These are phyloP conservation scores for Bufotes viridis DNA, from an alignment of 2,797 vertebrate species.

Conservation along the genomic window DNA sequence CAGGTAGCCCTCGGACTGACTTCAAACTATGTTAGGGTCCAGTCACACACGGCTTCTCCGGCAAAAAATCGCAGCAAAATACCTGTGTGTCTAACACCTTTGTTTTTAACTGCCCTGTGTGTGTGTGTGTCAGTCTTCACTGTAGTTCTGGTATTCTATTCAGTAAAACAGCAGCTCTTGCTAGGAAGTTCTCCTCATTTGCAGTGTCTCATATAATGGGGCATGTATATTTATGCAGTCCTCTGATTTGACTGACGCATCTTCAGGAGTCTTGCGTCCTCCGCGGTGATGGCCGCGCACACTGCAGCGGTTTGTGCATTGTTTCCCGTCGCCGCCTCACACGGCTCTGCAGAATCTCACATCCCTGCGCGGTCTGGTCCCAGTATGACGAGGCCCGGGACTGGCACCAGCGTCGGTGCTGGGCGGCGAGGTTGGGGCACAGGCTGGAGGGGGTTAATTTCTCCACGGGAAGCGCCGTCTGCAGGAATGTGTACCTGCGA, in stretches of 20 bases:
- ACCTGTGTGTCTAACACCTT: too few relatives aligned
- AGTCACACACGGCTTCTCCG: too few relatives aligned
- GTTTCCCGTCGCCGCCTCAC: background rate
- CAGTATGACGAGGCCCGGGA: background rate
- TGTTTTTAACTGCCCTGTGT: too few relatives aligned
- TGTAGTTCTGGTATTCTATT: background rate
- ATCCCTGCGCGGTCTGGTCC: background rate
- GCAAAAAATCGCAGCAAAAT: too few relatives aligned
- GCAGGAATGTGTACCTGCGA: constrained; percentile 57
- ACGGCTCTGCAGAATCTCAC: background rate
- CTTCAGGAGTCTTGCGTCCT: background rate
- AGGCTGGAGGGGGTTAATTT: constrained; percentile 26
- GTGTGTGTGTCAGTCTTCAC: too few relatives aligned
- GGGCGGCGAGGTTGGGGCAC: background rate
- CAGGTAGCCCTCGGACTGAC: too few relatives aligned
- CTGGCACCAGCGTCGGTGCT: background rate
- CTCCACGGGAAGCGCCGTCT: constrained; percentile 18
- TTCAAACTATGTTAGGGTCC: too few relatives aligned
- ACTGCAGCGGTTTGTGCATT: background rate
- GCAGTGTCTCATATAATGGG: background rate
- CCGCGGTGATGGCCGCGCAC: background rate
- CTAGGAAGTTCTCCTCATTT: background rate
- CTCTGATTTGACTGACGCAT: background rate
- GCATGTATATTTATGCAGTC: background rate
- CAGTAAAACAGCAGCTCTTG: background rate